Evolutionary conservation across 2,888 invertebrate genomes (phyloP).

Genomic region (Automeris io): DNA sequence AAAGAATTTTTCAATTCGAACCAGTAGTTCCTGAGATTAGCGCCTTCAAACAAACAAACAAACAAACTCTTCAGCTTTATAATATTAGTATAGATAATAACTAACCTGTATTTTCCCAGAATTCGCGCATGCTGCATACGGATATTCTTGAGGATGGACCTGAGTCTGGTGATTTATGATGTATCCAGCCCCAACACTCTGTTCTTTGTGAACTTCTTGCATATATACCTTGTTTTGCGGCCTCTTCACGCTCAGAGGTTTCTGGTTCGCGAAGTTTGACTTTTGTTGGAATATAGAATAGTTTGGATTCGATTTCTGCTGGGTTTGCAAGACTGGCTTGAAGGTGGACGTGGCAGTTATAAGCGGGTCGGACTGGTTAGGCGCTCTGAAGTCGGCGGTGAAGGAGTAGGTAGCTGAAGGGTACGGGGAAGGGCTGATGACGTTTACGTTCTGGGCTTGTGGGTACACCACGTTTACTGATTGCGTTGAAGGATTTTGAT

Average conservation of each 20-base stretch:
- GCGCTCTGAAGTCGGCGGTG: constrained; percentile 87
- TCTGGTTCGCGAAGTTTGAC: constrained; percentile 42
- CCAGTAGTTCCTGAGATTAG: too few species aligned
- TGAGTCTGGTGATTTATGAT: constrained; percentile 57
- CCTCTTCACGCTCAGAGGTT: constrained; percentile 52
- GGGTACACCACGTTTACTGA: constrained; percentile 81
- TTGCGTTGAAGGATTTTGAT: constrained; percentile 78
- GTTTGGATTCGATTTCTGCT: constrained; percentile 55
- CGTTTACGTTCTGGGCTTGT: constrained; percentile 77
- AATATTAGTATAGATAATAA: not conserved
- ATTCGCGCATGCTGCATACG: constrained; percentile 52
- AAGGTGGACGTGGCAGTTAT: constrained; percentile 74
- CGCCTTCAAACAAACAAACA: too few species aligned
- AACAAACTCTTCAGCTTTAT: not conserved
- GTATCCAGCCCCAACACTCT: constrained; percentile 45
- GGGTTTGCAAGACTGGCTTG: constrained; percentile 71
- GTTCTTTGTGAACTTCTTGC: constrained; percentile 54
- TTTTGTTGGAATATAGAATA: constrained; percentile 66
- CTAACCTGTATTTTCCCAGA: constrained; percentile 64
- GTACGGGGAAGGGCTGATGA: constrained; percentile 81
- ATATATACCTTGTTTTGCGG: constrained; percentile 56
- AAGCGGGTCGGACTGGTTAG: constrained; percentile 75
- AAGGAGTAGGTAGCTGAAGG: constrained; percentile 88
- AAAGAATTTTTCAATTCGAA: too few species aligned
- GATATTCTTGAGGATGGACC: constrained; percentile 60